Conservation (phyloP, 1,140 invertebrate species). For the Phthorimaea operculella region DNA sequence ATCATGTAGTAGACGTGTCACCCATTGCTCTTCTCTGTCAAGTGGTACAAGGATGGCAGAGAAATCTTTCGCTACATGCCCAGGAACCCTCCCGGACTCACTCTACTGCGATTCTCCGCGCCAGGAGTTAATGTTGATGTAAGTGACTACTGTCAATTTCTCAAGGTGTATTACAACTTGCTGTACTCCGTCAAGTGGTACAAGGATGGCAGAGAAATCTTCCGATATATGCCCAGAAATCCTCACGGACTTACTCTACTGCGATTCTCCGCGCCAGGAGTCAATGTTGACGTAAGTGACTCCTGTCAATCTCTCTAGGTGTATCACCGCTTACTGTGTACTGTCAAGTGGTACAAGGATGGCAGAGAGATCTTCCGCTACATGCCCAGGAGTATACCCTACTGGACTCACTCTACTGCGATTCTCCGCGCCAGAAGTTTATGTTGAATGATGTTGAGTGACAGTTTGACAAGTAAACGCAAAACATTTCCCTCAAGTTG, state of each 20-base stretch:
- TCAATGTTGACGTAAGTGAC: constrained; percentile 47
- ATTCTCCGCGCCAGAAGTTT: constrained; percentile 70
- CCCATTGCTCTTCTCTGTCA: constrained; percentile 83
- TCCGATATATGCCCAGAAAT: constrained; percentile 67
- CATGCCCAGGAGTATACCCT: constrained; percentile 55
- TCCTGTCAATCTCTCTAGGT: too few relatives aligned
- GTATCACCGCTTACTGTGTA: constrained; percentile 72
- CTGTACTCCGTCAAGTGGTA: constrained; percentile 87
- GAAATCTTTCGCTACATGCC: constrained; percentile 75
- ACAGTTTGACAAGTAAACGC: too few relatives aligned
- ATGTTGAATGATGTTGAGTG: too few relatives aligned
- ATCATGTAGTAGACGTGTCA: too few relatives aligned
- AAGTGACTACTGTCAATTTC: constrained; percentile 47
- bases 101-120: constrained; percentile 67
- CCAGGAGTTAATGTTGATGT: constrained; percentile 74
- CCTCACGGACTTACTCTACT: constrained; percentile 59
- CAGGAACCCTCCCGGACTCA: constrained; percentile 64
- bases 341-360: constrained; percentile 86
- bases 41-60: constrained; percentile 82
- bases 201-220: constrained; percentile 80
- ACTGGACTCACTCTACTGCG: constrained; percentile 60
- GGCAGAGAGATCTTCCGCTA: constrained; percentile 77
- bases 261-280: constrained; percentile 69
- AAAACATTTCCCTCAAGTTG: too few relatives aligned
- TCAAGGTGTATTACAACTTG: too few relatives aligned